Conservation (phyloP, 1,140 invertebrate genomes). For the Bombus confusus region DNA sequence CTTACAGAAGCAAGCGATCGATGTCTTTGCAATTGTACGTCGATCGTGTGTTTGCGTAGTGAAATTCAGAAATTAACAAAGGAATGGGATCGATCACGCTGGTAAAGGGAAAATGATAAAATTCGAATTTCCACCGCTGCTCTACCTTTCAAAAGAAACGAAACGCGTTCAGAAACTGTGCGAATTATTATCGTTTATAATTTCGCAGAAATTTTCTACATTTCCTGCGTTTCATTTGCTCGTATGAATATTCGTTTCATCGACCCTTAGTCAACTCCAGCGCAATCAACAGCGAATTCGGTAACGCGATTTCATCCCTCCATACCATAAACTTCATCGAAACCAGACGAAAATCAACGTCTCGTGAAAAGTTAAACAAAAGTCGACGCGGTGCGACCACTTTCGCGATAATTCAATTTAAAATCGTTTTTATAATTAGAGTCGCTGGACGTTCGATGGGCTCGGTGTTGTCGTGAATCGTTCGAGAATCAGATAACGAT, state of each 20-base stretch:
- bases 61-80: neutral
- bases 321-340: neutral
- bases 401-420: neutral
- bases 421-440: constrained; percentile 33
- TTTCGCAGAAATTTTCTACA: neutral
- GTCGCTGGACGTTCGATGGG: neutral
- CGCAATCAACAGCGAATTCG: neutral
- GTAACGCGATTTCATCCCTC: neutral
- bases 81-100: neutral
- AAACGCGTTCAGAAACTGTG: too few species aligned
- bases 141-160: too few species aligned
- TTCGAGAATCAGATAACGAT: neutral
- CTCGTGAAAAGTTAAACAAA: neutral
- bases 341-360: neutral
- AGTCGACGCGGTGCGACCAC: neutral
- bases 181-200: neutral
- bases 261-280: neutral
- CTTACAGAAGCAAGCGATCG: neutral
- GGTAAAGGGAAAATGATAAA: too few species aligned
- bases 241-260: neutral
- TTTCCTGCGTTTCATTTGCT: neutral
- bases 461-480: neutral
- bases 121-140: too few species aligned
- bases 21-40: neutral
- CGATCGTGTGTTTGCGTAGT: too few species aligned